A percentile compares a stretch with the other conserved stretches of the same genome.
phyloP scores from a whole-genome alignment of 2,113 vertebrate species.

The Coryphaenoides rupestris region DNA sequence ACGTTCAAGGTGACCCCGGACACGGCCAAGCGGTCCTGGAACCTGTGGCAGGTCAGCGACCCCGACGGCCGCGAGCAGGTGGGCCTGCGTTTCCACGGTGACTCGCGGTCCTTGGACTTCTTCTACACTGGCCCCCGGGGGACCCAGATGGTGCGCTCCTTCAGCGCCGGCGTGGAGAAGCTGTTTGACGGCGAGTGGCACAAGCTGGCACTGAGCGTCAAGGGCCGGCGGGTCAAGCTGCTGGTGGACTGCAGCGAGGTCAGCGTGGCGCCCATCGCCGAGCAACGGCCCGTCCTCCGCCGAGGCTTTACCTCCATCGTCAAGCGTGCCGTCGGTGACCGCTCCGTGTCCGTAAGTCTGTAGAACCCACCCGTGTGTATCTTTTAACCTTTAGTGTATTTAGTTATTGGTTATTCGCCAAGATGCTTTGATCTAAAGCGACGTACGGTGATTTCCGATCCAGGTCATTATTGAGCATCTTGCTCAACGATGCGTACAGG shows the following conservation, averaged over 20 bases:
- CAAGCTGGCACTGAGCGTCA: constrained; percentile 69
- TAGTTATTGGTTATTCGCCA: no score
- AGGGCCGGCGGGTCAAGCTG: constrained; percentile 59
- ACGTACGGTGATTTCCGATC: no score
- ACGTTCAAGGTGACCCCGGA: constrained; percentile 71
- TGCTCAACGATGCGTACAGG: no score
- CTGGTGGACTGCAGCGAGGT: constrained; percentile 70
- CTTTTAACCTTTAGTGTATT: no score
- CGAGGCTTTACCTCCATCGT: constrained; percentile 59
- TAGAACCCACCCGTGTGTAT: no score
- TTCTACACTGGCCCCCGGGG: constrained; percentile 54
- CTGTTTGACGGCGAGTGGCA: constrained; percentile 73
- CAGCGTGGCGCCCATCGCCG: constrained; percentile 38
- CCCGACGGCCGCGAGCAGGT: constrained; percentile 57
- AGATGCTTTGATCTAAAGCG: no score
- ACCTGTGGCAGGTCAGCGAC: constrained; percentile 75
- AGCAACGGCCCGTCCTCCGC: constrained; percentile 45
- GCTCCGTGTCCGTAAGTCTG: constrained; percentile 53
- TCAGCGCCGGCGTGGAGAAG: constrained; percentile 49
- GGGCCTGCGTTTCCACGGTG: constrained; percentile 60
- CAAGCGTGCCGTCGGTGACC: constrained; percentile 58
- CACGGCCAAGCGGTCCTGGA: constrained; percentile 51
- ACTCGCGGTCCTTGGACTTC: constrained; percentile 57
- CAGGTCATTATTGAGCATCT: no score
- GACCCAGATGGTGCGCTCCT: constrained; percentile 56